Evolutionary conservation across 2,113 vertebrate genomes (phyloP).

Genomic region (Oplegnathus fasciatus): DNA sequence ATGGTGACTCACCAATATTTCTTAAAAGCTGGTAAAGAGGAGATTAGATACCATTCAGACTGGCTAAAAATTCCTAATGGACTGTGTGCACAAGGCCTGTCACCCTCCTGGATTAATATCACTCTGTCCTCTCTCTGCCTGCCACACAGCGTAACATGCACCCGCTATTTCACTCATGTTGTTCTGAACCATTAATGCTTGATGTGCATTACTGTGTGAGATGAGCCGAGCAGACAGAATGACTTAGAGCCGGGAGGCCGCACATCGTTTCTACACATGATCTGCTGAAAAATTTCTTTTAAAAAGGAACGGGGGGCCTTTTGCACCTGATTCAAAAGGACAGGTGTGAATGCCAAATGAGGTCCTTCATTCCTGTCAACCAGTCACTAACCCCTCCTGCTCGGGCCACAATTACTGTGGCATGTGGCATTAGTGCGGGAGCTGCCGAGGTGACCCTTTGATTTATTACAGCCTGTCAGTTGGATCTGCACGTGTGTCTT

Average conservation of each 20-base stretch:
- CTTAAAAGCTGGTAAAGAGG: conserved; percentile 52
- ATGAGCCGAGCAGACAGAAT: conserved; percentile 55
- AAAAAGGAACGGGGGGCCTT: conserved; percentile 17
- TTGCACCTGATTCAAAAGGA: conserved; percentile 57
- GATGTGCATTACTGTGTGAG: conserved; percentile 59
- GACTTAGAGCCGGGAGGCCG: conserved; percentile 41
- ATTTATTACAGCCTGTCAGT: conserved; percentile 76
- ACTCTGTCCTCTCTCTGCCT: conserved; percentile 51
- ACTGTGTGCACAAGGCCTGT: conserved; percentile 67
- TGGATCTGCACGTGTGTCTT: conserved; percentile 48
- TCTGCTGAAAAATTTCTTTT: conserved; percentile 60
- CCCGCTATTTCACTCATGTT: conserved; percentile 57
- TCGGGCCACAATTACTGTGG: conserved; percentile 69
- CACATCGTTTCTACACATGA: conserved; percentile 49
- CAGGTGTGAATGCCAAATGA: conserved; percentile 75
- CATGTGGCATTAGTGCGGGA: conserved; percentile 70
- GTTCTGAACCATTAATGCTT: conserved; percentile 66
- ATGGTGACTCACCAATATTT: conserved; percentile 46
- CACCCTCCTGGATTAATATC: conserved; percentile 66
- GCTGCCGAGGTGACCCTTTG: conserved; percentile 74
- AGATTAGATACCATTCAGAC: conserved; percentile 68
- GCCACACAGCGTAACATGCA: conserved; percentile 57
- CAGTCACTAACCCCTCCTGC: conserved; percentile 62
- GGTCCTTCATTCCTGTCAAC: conserved; percentile 66
- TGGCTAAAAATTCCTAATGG: conserved; percentile 65